These are phyloP conservation scores for Apostichopus parvimensis DNA, from an alignment of 35 echinoderm and acorn worm species.

Conservation along the genomic window DNA sequence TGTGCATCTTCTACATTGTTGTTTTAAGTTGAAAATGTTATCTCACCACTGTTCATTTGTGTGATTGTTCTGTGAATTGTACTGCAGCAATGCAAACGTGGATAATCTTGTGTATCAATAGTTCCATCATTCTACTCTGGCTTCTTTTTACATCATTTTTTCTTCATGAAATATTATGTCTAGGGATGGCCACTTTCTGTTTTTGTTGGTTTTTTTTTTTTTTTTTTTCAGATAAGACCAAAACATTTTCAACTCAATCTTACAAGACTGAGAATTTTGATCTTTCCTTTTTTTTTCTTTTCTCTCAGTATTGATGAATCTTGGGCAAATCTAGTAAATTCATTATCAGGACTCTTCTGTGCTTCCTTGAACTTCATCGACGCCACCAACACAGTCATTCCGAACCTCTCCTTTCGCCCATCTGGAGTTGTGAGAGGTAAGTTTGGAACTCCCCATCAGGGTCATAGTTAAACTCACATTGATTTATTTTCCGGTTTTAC, in stretches of 20 bases:
- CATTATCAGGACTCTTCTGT: constrained; percentile 93
- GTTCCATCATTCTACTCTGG: neutral
- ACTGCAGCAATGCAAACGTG: too few species aligned
- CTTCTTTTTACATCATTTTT: neutral
- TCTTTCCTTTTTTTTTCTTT: neutral
- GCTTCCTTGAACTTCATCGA: constrained; percentile 96
- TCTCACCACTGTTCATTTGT: neutral
- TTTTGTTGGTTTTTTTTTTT: too few species aligned
- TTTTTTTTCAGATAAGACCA: too few species aligned
- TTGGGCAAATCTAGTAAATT: constrained; percentile 87
- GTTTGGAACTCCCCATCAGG: neutral
- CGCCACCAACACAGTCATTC: constrained; percentile 70
- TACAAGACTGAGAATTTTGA: neutral
- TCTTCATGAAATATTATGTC: too few species aligned
- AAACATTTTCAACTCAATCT: too few species aligned
- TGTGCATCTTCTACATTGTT: too few species aligned
- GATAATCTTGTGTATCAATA: too few species aligned
- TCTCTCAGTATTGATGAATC: constrained; percentile 77
- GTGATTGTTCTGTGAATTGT: neutral
- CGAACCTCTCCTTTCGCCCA: constrained; percentile 76
- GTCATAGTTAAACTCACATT: too few species aligned
- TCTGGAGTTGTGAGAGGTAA: constrained; percentile 72
- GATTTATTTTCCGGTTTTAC: too few species aligned
- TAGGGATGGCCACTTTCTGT: too few species aligned
- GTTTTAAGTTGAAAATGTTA: too few species aligned